Evolutionary conservation across 2,888 invertebrate genomes (phyloP).

Genomic region (Zhengitettix transpicula): DNA sequence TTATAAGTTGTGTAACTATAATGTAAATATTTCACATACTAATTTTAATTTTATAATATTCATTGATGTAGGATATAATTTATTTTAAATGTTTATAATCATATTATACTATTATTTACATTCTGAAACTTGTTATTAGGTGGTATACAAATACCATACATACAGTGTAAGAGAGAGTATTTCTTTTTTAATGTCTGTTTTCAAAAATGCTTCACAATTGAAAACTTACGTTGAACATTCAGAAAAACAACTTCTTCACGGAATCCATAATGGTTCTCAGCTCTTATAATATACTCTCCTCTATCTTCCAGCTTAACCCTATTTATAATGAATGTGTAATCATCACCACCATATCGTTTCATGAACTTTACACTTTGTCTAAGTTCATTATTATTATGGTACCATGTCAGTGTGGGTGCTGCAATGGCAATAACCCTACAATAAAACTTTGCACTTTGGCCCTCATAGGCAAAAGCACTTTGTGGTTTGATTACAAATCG

Average conservation of each 20-base stretch:
- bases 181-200: neutral
- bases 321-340: constrained; percentile 95
- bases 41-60: too few species aligned
- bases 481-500: constrained; percentile 94
- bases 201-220: neutral
- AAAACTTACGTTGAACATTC: constrained; percentile 75
- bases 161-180: neutral
- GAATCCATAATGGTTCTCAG: constrained; percentile 91
- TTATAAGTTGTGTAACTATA: too few species aligned
- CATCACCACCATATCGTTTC: constrained; percentile 92
- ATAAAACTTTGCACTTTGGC: constrained; percentile 92
- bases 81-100: too few species aligned
- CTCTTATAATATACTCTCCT: constrained; percentile 92
- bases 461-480: constrained; percentile 91
- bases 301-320: constrained; percentile 88
- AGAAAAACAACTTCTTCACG: constrained; percentile 92
- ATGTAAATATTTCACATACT: too few species aligned
- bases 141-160: neutral
- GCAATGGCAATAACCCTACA: constrained; percentile 92
- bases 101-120: neutral
- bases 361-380: constrained; percentile 97
- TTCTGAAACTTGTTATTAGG: neutral
- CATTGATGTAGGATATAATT: too few species aligned
- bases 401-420: constrained; percentile 91
- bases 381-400: constrained; percentile 79